Percentiles rank a stretch among this genome's conserved stretches.
Conservation (phyloP, 1,140 invertebrate genomes). For the Aleiodes sp. region DNA sequence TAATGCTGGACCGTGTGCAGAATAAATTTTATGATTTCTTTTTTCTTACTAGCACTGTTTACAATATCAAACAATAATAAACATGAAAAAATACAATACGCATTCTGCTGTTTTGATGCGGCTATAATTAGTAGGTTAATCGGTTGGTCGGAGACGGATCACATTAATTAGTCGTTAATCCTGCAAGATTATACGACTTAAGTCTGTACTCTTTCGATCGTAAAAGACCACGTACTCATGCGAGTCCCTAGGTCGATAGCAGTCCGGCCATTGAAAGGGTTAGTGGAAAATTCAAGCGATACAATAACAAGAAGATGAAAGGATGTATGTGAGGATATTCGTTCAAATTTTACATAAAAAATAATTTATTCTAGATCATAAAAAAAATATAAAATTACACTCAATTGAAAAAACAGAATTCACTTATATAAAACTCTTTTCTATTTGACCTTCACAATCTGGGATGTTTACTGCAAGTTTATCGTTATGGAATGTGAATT, state of each 20-base stretch:
- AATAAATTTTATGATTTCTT: neutral
- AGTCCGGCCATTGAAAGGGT: neutral
- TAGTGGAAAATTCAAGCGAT: neutral
- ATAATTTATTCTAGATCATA: too few relatives aligned
- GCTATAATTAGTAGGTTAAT: conserved; percentile 9
- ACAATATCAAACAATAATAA: conserved; percentile 4
- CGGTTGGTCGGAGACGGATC: neutral
- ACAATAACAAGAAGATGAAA: neutral
- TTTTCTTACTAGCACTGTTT: neutral
- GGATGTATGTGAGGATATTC: too few relatives aligned
- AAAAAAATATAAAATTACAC: too few relatives aligned
- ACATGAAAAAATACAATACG: neutral
- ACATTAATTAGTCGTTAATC: conserved; percentile 12
- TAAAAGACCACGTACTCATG: neutral
- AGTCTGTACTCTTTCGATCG: neutral
- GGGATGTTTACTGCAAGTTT: too few relatives aligned
- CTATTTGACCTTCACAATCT: too few relatives aligned
- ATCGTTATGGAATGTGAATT: too few relatives aligned
- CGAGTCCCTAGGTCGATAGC: neutral
- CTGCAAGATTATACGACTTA: neutral
- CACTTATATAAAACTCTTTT: too few relatives aligned
- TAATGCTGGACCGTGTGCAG: neutral
- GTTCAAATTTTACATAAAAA: too few relatives aligned
- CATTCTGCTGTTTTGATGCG: neutral
- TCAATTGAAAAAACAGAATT: too few relatives aligned